These are phyloP conservation scores for Phalacrocorax pelagicus DNA, from an alignment of 2,113 vertebrate genomes.

Conservation along the genomic window DNA sequence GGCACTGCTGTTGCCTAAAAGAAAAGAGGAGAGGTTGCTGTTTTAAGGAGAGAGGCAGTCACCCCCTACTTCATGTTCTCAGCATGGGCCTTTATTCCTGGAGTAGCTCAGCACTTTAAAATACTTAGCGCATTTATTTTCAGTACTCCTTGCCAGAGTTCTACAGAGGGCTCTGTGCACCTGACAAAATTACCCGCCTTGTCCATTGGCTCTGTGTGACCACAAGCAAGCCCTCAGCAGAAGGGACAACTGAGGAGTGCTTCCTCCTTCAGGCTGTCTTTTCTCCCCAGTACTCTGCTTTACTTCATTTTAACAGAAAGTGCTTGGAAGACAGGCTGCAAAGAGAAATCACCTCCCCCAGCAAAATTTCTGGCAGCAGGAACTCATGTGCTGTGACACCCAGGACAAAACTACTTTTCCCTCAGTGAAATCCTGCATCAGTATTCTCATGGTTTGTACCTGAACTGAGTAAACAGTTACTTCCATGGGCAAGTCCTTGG, in stretches of 20 bases:
- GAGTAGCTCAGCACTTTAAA: neutral
- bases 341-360: neutral
- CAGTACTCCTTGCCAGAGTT: neutral
- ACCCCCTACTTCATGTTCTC: neutral
- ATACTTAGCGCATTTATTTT: neutral
- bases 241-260: neutral
- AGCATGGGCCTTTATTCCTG: neutral
- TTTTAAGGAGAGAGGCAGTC: neutral
- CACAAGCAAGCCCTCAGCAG: neutral
- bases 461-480: neutral
- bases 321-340: neutral
- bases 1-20: constrained; percentile 78
- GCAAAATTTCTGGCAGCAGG: neutral
- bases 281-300: rapidly evolving
- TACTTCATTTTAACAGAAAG: neutral
- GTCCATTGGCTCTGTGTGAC: neutral
- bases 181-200: neutral
- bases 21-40: neutral
- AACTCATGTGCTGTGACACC: neutral
- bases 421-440: neutral
- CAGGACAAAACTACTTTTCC: neutral
- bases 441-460: neutral
- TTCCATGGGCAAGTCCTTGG: neutral
- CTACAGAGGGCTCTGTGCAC: neutral
- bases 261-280: neutral